Evolutionary conservation across 23 tunicate genomes (phyloP), one percentile per base, ranked within the genome.

Genomic region (Diplosoma virens): DNA sequence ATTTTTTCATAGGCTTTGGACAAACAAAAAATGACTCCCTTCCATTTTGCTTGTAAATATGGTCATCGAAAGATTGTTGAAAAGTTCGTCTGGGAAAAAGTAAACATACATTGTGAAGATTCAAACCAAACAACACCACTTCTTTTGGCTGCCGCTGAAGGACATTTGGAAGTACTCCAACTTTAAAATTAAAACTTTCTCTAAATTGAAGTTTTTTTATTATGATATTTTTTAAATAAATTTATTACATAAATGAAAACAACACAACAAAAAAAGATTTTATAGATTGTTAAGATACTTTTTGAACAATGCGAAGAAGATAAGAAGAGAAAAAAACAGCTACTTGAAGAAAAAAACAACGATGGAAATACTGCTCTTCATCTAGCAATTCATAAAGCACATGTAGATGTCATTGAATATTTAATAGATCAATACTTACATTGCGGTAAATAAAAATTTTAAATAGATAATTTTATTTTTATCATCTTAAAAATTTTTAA

Each of bases 131-230:
- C 87, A 34, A 88, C 95, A 26, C 95, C 95, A 2, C 79, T 88
- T 6, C 95, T 82, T 48, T 77, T 88, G 22, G 95, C 95, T 35
- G 83, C 95, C 30, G 95, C 86, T 46, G 95, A 88, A 36, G 95
- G 95, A 47, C 69, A 88, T 33, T 56, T 82, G 66, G 59, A 76
- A 75, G 95, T 88, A 45, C 16, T 45, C 52, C n/a, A n/a, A n/a
- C n/a, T n/a, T n/a, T n/a, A n/a, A n/a, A n/a, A n/a, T n/a, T n/a
- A n/a, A n/a, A n/a, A n/a, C n/a, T n/a, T n/a, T n/a, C n/a, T n/a
- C n/a, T n/a, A n/a, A n/a, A n/a, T n/a, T n/a, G n/a, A n/a, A n/a
- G n/a, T n/a, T n/a, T n/a, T n/a, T n/a, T n/a, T n/a, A n/a, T n/a
- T n/a, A n/a, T n/a, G n/a, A n/a, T n/a, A n/a, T n/a, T n/a, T n/a